phyloP scores from a whole-genome alignment of 2,888 invertebrate genomes.

The Pandemis cinnamomeana region DNA sequence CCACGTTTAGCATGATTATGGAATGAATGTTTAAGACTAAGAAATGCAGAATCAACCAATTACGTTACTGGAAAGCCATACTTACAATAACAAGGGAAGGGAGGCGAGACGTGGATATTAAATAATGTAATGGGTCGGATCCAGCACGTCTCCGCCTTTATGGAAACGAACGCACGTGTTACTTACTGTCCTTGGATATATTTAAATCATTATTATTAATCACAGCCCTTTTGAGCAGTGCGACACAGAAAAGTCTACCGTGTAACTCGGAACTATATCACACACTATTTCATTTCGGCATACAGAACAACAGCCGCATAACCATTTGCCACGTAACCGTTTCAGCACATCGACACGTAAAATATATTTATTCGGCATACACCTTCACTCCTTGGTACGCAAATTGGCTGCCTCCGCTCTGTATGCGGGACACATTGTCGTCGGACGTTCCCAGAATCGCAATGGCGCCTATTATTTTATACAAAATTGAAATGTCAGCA shows the following conservation, averaged over 20 bases:
- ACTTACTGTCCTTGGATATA: too few relatives aligned
- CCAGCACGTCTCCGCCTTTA: too few relatives aligned
- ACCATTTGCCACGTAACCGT: slow-evolving; percentile 10
- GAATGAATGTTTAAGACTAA: too few relatives aligned
- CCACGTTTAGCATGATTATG: too few relatives aligned
- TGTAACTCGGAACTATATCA: background rate
- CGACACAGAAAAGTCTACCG: background rate
- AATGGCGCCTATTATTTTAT: slow-evolving; percentile 65
- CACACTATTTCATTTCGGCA: slow-evolving; percentile 6
- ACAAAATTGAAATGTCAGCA: slow-evolving; percentile 70
- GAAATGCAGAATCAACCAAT: too few relatives aligned
- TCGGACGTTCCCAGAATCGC: slow-evolving; percentile 55
- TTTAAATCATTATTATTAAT: too few relatives aligned
- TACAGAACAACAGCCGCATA: slow-evolving; percentile 3
- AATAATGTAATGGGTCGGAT: too few relatives aligned
- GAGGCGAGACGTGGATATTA: too few relatives aligned
- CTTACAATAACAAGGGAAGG: too few relatives aligned
- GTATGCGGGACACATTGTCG: slow-evolving; percentile 54
- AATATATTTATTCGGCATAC: slow-evolving; percentile 41
- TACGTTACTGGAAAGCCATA: too few relatives aligned
- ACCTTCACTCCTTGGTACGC: slow-evolving; percentile 38
- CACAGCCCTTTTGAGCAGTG: background rate
- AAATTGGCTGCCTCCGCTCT: slow-evolving; percentile 47
- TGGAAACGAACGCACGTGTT: too few relatives aligned
- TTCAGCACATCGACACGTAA: slow-evolving; percentile 38